Conservation (phyloP, 2,797 vertebrate species). For the Semotilus atromaculatus region DNA sequence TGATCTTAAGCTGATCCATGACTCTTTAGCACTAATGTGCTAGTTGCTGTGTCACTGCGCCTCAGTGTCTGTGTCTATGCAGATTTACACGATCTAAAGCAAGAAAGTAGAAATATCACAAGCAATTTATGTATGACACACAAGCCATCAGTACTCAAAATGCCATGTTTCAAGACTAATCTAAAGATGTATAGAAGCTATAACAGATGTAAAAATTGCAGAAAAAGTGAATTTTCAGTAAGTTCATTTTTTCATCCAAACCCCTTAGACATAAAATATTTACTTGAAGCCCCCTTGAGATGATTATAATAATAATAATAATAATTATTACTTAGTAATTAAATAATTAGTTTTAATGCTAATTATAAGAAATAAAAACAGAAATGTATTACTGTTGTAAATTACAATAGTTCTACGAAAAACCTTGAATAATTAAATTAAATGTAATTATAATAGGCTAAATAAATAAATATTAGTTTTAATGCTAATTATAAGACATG, state of each 20-base stretch:
- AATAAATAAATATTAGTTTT: not conserved
- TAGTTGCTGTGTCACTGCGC: not conserved
- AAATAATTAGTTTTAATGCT: too few species aligned
- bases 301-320: not conserved
- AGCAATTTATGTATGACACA: not conserved
- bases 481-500: not conserved
- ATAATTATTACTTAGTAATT: too few species aligned
- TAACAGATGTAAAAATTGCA: not conserved
- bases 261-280: not conserved
- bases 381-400: too few species aligned
- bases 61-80: not conserved
- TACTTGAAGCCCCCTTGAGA: not conserved
- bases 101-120: not conserved
- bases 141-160: not conserved
- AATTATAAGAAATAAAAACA: too few species aligned
- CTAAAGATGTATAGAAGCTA: conserved; percentile 2
- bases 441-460: too few species aligned
- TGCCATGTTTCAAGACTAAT: not conserved
- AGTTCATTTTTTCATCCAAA: not conserved
- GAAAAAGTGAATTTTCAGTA: not conserved
- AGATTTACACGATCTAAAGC: not conserved
- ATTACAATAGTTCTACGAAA: too few species aligned
- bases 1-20: not conserved
- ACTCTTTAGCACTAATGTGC: conserved; percentile 2
- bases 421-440: too few species aligned